Conservation (phyloP, 2,113 vertebrate species). For the Erinaceus europaeus region DNA sequence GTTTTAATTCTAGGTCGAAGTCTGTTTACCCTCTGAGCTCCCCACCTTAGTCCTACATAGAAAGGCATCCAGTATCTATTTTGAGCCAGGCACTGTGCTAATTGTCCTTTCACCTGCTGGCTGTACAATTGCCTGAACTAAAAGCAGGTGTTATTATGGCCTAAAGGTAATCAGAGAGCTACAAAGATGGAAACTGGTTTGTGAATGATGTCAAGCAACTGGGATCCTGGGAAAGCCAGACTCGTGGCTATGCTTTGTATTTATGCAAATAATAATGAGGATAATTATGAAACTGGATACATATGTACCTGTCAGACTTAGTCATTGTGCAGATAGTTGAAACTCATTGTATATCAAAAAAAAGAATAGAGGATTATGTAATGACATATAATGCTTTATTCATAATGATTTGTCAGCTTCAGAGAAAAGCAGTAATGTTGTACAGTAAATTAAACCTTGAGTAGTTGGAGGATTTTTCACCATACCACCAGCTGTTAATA, state of each 20-base stretch:
- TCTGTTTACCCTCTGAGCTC: neutral
- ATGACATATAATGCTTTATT: conserved; percentile 67
- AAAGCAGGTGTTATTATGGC: neutral
- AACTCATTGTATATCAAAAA: conserved; percentile 31
- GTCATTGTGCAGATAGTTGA: conserved; percentile 32
- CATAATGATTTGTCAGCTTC: conserved; percentile 54
- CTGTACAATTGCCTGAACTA: neutral
- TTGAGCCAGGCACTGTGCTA: neutral
- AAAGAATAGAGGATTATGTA: conserved; percentile 53
- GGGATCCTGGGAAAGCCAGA: neutral
- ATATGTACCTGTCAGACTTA: neutral
- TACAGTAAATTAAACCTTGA: conserved; percentile 59
- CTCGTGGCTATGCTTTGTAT: conserved; percentile 24
- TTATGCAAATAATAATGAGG: conserved; percentile 47
- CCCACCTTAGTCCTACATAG: neutral
- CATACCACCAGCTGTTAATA: conserved; percentile 43
- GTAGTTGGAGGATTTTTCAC: conserved; percentile 18
- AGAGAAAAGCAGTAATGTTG: conserved; percentile 39
- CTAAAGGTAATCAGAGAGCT: conserved; percentile 8
- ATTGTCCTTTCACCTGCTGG: neutral
- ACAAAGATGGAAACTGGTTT: neutral
- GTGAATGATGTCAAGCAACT: conserved; percentile 1
- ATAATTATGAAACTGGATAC: conserved; percentile 38
- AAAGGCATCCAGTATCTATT: neutral
- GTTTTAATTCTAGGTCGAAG: neutral